Conservation (phyloP, 2,888 invertebrate genomes). For the Netelia melanura region DNA sequence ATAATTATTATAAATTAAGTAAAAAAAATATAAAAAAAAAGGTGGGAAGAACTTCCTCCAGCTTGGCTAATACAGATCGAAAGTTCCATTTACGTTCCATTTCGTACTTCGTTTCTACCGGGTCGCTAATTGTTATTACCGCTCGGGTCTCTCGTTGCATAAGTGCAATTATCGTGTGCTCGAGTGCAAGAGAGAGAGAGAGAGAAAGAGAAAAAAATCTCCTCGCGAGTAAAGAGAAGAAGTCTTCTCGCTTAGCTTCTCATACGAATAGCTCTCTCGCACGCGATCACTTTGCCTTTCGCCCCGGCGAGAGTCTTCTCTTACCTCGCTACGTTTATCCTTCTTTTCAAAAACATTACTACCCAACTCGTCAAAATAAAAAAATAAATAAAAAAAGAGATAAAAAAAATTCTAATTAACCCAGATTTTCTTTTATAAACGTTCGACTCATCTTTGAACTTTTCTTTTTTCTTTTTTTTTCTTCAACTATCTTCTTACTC, state of each 20-base stretch:
- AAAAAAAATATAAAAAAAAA: too few relatives aligned
- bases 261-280: constrained; percentile 30
- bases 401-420: neutral
- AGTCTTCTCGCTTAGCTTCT: constrained; percentile 30
- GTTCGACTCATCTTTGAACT: neutral
- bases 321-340: constrained; percentile 1
- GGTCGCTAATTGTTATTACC: constrained; percentile 80
- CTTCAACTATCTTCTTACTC: neutral
- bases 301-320: neutral
- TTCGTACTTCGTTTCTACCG: constrained; percentile 51
- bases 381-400: neutral
- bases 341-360: neutral
- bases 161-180: constrained; percentile 78
- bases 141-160: constrained; percentile 77
- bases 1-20: too few relatives aligned
- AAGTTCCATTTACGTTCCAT: constrained; percentile 61
- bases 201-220: constrained; percentile 13
- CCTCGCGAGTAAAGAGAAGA: constrained; percentile 5
- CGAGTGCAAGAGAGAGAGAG: constrained; percentile 3
- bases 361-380: neutral
- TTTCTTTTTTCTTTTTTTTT: neutral
- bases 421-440: neutral
- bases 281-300: constrained; percentile 43
- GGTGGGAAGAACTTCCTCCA: neutral
- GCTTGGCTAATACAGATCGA: constrained; percentile 37